Evolutionary conservation across 1,140 invertebrate species (phyloP), one percentile per base, ranked within the genome.

Genomic region (Chlorops oryzae): DNA sequence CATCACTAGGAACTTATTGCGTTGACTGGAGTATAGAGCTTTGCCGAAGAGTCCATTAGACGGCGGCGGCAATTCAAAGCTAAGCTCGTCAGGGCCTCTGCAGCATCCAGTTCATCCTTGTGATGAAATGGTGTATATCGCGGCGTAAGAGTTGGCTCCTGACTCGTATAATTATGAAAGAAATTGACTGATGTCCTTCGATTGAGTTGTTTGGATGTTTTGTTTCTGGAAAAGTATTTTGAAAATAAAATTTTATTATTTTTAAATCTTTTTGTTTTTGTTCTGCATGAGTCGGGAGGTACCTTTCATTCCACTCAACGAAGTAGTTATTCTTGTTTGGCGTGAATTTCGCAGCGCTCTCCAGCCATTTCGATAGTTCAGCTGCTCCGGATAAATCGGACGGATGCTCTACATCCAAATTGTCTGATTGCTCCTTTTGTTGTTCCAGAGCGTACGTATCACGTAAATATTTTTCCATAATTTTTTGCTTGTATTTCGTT

Each of bases 81-180:
- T 47, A 72, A 47, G 55, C 63, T 67, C 9, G 69, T 83, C 7
- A 85, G 65, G 1, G 83, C 81, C 50, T 85, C 81, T 2, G 83
- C 83, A 2, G 83, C 83, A 61, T 84, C 83, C 3, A 86, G 73
- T 61, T 86, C 83, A 59, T 84, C 82, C 54, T 80, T 76, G 32
- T 80, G 80, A 55, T 82, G 82, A n/a, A n/a, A 65, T 50, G 35
- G 50, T n/a, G n/a, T n/a, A n/a, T n/a, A n/a, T n/a, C n/a, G n/a
- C n/a, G n/a, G n/a, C n/a, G n/a, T n/a, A n/a, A n/a, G 32, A 49
- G 23, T 45, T 27, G 27, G 27, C 27, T n/a, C n/a, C n/a, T n/a
- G n/a, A n/a, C n/a, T n/a, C n/a, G n/a, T n/a, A n/a, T n/a, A n/a
- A n/a, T n/a, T n/a, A n/a, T n/a, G n/a, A n/a, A n/a, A n/a, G n/a